A percentile compares a stretch with the other conserved stretches of the same genome.
Evolutionary conservation across 2,797 vertebrate genomes (phyloP).

Genomic region (Picus viridis): DNA sequence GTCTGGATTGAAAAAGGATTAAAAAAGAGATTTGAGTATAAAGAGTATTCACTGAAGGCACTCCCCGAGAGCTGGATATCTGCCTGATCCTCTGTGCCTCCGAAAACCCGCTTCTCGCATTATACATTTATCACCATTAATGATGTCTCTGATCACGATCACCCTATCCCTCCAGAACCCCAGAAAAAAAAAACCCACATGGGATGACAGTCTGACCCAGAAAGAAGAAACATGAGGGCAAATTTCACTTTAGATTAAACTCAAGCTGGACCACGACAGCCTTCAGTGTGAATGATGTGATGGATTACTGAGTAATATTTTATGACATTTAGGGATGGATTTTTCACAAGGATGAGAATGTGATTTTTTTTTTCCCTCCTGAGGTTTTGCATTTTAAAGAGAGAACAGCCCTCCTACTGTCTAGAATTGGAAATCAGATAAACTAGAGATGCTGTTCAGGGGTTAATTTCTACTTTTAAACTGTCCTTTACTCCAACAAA

Average conservation of each 20-base stretch:
- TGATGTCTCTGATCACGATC: neutral
- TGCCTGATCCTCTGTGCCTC: neutral
- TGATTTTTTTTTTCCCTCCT: neutral
- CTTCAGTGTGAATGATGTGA: neutral
- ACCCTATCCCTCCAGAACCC: neutral
- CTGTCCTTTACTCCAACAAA: neutral
- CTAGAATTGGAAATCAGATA: constrained; percentile 12
- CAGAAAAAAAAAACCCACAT: neutral
- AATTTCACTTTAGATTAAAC: constrained; percentile 34
- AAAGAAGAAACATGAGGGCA: neutral
- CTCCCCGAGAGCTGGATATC: neutral
- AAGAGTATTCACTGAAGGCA: neutral
- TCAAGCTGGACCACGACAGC: neutral
- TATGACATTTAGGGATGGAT: constrained; percentile 59
- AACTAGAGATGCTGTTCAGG: neutral
- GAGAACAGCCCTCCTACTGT: neutral
- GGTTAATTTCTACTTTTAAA: neutral
- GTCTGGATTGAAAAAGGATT: neutral
- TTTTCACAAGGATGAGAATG: constrained; percentile 38
- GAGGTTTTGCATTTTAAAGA: constrained; percentile 53
- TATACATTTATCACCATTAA: neutral
- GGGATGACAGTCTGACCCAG: neutral
- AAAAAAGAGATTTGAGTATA: neutral
- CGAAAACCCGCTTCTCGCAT: neutral
- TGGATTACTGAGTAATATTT: neutral